Base-by-base conservation (phyloP, 1,140 invertebrate species). In the Ganaspis sp. region DNA sequence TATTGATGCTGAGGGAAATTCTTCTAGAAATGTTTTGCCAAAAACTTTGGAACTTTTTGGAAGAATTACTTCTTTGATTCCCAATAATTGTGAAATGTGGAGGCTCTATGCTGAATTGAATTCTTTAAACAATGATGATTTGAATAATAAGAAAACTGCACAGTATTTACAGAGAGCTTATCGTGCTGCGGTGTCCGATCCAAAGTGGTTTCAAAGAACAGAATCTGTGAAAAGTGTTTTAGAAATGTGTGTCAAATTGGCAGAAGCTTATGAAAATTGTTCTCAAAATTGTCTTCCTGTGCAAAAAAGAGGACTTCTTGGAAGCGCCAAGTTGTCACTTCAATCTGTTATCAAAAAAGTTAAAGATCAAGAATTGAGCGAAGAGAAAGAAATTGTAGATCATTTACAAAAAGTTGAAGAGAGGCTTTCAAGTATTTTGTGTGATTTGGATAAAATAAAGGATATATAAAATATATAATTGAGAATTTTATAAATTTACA, bases 21-120 rank as follows among this genome's bases (percentile, higher is more conserved):
- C 92, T 73, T 83, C 92, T 4, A 89, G 89, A 53, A 92, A 91
- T 83, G 91, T 95, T 23, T 83, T 93, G 73, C 93, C 94, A 80
- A 93, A 94, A 83, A 89, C 94, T 0, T 88, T 95, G 19, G 93
- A 96, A 86, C 92, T 99, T 23, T 94, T 98, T 87, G 97, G 96
- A 0, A 93, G 96, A 79, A 93, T 98, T 34, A 96, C 96, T 21
- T 89, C 90, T 45, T 88, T 94, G 73, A 92, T 93, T 84, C 92
- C 94, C 42, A 94, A 93, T 79, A 94, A 96, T 84, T 92, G 94
- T 0, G 92, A 94, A 53, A 84, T 97, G 45, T 98, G 96, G 96
- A 93, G 94, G 6, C 54, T 73, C 49, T 97, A 98, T 85, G 95
- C 95, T 0, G 90, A 94, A 81, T 87, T 97, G 26, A 93, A 94